Base-by-base conservation (phyloP, 1,140 invertebrate species). In the Danaus melanippus region DNA sequence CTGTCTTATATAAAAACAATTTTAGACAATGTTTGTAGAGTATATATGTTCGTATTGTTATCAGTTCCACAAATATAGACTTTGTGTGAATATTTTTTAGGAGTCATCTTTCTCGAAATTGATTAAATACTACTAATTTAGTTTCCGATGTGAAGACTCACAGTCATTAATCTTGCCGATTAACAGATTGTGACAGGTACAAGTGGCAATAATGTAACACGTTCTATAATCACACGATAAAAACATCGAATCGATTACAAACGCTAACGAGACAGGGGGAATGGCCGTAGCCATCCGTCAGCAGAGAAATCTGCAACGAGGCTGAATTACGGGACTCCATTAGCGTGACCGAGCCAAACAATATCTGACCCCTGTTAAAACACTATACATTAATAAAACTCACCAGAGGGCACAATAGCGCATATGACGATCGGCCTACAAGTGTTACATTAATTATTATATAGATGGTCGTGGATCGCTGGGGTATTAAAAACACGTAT, bases 301-400 rank as follows among this genome's bases (percentile, higher is more conserved):
- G 54, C 17, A 55, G 68, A 75, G 76, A 82, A 75, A 78, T 73
- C 67, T 65, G 60, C 56, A 47, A 74, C 67, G 69, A 54, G 60
- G 57, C 58, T 71, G 74, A 76, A 74, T 74, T 72, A 76, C 72
- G 54, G 58, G 48, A 62, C 51, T 56, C 56, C 56, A 45, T 58
- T 58, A 55, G 57, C 50, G 51, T 42, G 71, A 65, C 62, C 58
- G 41, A 12, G 46, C 53, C 47, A 45, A 72, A 78, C 67, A 79
- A 74, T 75, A 61, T 63, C 59, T 76, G 71, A 76, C 67, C 72
- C 55, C 50, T 62, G 76, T 69, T 76, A 82, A 84, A 79, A 65
- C 61, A 54, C 62, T 67, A 74, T 76, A 75, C 72, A 81, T 80
- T 82, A 76, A 79, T 76, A 64, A 59, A 50, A 69, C 63, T 66